Base-by-base conservation (phyloP, 2,797 vertebrate species). In the Phataginus tetradactyla region DNA sequence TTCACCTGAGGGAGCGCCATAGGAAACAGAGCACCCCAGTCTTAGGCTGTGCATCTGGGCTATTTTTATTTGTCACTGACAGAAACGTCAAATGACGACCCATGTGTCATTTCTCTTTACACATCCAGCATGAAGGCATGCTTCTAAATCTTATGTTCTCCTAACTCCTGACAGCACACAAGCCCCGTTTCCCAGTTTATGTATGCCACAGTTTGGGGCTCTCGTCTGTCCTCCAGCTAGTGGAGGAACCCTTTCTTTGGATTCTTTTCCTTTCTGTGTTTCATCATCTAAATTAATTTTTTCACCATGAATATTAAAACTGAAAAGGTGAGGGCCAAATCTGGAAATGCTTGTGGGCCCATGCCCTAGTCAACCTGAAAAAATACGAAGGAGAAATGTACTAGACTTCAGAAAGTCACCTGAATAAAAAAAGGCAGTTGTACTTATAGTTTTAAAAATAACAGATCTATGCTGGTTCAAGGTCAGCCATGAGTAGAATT, bases 401-500 rank as follows among this genome's bases (percentile, higher is more conserved):
- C 98, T 32, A 0, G 51, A 63, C 95, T 98, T 98, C 95, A 95
- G 96, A 97, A 97, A 98, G 94, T 97, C 97, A 97, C 95, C 97
- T 96, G 95, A 97, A 95, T 94, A 97, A 98, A 96, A 45, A 96
- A 88, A 92, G 95, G 69, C 78, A 92, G 96, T 95, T 97, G 90
- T 87, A 32, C 84, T 64, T 5, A 87, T 86, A 90, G 94, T 98
- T 97, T 98, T 97, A 97, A 98, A 98, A 97, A 92, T 97, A 97
- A 95, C 96, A 97, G 34, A 92, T 97, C 90, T 96, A 77, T 90
- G 97, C 45, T 45, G n/a, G 23, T 61, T 97, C 88, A 0, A 94
- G 88, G 74, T 95, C n/a, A 98, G 91, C 95, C 96, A 93, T 97
- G 98, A 98, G 96, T 97, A 96, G 97, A 97, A 98, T 93, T 97